These are phyloP conservation scores for Tribolium castaneum DNA, from an alignment of 1,140 invertebrate species.

Conservation along the genomic window DNA sequence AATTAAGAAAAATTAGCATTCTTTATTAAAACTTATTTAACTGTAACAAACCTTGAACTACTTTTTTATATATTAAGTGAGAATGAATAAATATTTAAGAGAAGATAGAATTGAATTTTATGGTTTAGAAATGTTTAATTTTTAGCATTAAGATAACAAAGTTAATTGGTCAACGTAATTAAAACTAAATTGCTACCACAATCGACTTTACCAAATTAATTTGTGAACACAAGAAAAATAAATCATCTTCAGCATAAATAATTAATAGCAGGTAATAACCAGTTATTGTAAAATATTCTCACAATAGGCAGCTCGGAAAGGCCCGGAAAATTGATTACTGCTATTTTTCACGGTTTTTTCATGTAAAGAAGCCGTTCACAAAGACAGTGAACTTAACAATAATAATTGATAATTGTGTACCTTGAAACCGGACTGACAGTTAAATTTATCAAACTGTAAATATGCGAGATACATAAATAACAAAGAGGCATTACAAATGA, in stretches of 20 bases:
- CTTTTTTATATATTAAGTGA: neutral
- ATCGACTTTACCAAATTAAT: neutral
- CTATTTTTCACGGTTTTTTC: neutral
- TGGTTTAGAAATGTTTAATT: neutral
- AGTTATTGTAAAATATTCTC: neutral
- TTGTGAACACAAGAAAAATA: neutral
- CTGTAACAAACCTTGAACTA: neutral
- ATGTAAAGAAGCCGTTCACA: neutral
- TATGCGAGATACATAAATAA: constrained; percentile 22
- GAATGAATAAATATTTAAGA: neutral
- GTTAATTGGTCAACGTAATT: neutral
- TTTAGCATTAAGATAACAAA: neutral
- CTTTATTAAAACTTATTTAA: neutral
- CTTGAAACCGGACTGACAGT: constrained; percentile 15
- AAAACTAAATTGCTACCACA: neutral
- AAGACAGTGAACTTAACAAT: neutral
- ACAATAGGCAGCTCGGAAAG: neutral
- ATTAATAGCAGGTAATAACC: neutral
- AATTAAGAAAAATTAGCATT: too few relatives aligned
- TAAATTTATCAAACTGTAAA: constrained; percentile 23
- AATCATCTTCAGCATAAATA: neutral
- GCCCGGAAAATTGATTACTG: neutral
- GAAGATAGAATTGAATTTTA: neutral
- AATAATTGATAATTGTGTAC: constrained; percentile 24
- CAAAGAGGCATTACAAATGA: constrained; percentile 15